Percentiles rank a stretch among this genome's conserved stretches.
Evolutionary conservation across 1,140 invertebrate genomes (phyloP).

Genomic region (Episyrphus balteatus): DNA sequence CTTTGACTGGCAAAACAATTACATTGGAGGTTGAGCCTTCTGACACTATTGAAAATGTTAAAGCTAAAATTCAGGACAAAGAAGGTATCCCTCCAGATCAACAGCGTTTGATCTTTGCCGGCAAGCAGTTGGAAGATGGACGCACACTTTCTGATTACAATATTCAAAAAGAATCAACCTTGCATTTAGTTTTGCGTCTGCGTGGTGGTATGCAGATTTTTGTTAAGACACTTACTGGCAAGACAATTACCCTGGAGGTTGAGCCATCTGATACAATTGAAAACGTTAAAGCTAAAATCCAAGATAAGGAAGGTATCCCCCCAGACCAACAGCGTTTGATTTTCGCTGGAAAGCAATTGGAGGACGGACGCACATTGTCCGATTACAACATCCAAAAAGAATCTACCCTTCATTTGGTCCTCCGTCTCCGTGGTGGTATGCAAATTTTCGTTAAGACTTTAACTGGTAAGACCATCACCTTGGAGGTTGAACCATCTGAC

Average conservation of each 20-base stretch:
- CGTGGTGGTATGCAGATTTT: slow-evolving; percentile 67
- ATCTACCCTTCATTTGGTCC: slow-evolving; percentile 77
- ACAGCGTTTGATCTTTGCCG: slow-evolving; percentile 57
- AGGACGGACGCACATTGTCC: slow-evolving; percentile 49
- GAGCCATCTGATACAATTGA: slow-evolving; percentile 65
- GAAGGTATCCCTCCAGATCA: slow-evolving; percentile 58
- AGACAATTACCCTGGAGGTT: slow-evolving; percentile 63
- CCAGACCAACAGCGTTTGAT: slow-evolving; percentile 57
- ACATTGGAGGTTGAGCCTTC: slow-evolving; percentile 66
- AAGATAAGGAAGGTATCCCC: slow-evolving; percentile 58
- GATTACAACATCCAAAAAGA: slow-evolving; percentile 77
- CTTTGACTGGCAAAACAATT: slow-evolving; percentile 64
- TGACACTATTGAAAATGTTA: slow-evolving; percentile 69
- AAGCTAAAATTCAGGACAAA: slow-evolving; percentile 69
- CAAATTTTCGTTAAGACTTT: slow-evolving; percentile 75
- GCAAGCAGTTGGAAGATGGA: slow-evolving; percentile 63
- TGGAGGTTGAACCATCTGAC: slow-evolving; percentile 60
- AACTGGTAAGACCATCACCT: slow-evolving; percentile 84
- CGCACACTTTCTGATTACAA: slow-evolving; percentile 56
- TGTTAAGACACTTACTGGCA: slow-evolving; percentile 61
- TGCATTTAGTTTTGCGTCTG: slow-evolving; percentile 73
- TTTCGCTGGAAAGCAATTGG: slow-evolving; percentile 60
- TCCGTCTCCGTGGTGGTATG: slow-evolving; percentile 69
- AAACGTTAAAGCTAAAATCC: slow-evolving; percentile 66
- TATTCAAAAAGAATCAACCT: slow-evolving; percentile 82